These are phyloP conservation scores for Lithophane semibrunnea DNA, from an alignment of 2,888 invertebrate species.

Conservation along the genomic window DNA sequence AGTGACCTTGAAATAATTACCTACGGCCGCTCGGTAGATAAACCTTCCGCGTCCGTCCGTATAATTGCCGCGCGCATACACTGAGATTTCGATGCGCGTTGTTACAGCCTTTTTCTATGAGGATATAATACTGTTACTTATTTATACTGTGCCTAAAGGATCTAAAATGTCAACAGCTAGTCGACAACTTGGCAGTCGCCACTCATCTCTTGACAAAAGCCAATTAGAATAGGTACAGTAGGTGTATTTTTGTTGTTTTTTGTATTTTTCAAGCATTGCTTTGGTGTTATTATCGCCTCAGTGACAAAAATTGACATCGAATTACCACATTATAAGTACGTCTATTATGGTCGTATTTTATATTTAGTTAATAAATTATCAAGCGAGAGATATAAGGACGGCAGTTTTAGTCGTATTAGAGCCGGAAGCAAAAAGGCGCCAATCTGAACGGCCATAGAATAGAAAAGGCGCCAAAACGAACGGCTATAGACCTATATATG, in stretches of 20 bases:
- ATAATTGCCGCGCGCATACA: no score
- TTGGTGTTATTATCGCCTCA: not conserved
- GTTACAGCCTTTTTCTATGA: no score
- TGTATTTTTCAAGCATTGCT: not conserved
- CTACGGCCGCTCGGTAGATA: no score
- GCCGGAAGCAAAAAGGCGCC: no score
- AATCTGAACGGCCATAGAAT: no score
- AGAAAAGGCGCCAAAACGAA: no score
- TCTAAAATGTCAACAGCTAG: not conserved
- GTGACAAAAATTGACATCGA: conserved; percentile 10
- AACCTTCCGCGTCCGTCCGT: no score
- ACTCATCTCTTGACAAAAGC: not conserved
- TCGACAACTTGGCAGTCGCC: not conserved
- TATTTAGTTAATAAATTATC: conserved; percentile 22
- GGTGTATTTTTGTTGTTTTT: not conserved
- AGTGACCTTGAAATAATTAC: no score
- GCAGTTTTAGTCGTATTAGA: no score
- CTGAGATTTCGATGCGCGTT: no score
- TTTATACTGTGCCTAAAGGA: not conserved
- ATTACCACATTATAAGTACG: conserved; percentile 32
- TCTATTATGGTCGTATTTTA: conserved; percentile 1
- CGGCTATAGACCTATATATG: no score
- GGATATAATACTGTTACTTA: no score
- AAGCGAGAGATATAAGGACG: not conserved
- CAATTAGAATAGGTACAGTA: not conserved